Evolutionary conservation across 2,797 vertebrate genomes (phyloP).

Genomic region (Stomatorhinus walkeri): DNA sequence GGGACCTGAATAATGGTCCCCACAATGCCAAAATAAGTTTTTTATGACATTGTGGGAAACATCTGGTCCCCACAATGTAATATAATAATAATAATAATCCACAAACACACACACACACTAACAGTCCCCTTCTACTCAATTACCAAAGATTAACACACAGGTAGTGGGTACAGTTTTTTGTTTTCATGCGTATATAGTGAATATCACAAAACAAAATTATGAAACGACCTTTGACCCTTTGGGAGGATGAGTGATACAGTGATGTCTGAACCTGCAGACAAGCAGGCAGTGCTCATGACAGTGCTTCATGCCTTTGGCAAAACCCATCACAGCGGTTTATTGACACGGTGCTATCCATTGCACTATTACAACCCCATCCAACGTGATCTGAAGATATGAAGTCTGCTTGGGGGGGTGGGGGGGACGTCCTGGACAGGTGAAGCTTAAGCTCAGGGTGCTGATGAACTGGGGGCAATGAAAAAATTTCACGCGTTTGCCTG

Average conservation of each 20-base stretch:
- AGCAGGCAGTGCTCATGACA: neutral
- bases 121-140: neutral
- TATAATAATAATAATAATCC: neutral
- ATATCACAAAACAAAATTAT: neutral
- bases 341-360: neutral
- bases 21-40: neutral
- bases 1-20: neutral
- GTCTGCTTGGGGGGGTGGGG: neutral
- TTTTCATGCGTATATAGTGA: neutral
- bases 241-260: neutral
- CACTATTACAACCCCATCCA: neutral
- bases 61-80: neutral
- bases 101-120: neutral
- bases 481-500: neutral
- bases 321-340: neutral
- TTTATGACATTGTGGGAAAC: neutral
- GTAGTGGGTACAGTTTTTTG: neutral
- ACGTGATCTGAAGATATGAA: neutral
- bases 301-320: neutral
- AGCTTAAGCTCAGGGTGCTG: neutral
- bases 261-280: neutral
- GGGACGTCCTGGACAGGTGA: neutral
- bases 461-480: neutral
- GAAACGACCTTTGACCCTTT: neutral
- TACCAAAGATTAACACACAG: neutral